Evolutionary conservation across 2,797 vertebrate genomes (phyloP).

Genomic region (Halcyon leucocephala): DNA sequence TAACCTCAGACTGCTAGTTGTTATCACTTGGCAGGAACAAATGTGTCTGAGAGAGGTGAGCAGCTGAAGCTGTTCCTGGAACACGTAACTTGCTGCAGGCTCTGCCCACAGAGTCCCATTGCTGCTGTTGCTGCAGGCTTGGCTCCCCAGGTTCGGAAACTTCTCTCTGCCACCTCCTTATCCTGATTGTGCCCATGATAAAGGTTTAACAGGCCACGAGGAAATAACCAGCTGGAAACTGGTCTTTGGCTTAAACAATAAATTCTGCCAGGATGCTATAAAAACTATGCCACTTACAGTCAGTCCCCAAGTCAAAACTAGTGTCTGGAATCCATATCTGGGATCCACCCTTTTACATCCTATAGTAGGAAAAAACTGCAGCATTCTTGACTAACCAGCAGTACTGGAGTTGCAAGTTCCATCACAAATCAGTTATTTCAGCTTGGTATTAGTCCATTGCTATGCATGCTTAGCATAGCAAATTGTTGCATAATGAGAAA

Average conservation of each 20-base stretch:
- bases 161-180: not conserved
- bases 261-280: not conserved
- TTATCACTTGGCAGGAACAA: not conserved
- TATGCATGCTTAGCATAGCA: not conserved
- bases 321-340: not conserved
- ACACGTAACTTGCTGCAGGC: not conserved
- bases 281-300: not conserved
- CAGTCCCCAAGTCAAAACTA: not conserved
- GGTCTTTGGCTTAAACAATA: not conserved
- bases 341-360: not conserved
- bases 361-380: not conserved
- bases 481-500: slow-evolving; percentile 22
- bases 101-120: not conserved
- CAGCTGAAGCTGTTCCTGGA: not conserved
- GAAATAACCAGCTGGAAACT: not conserved
- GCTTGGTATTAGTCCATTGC: not conserved
- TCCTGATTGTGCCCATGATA: not conserved
- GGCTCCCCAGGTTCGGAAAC: not conserved
- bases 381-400: slow-evolving; percentile 33
- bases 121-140: not conserved
- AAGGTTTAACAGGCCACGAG: not conserved
- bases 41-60: not conserved
- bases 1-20: not conserved
- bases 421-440: slow-evolving; percentile 36
- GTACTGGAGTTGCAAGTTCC: slow-evolving; percentile 42